A percentile compares a stretch with the other conserved stretches of the same genome.
Evolutionary conservation across 1,140 invertebrate species (phyloP).

Genomic region (Rhagoletis pomonella): DNA sequence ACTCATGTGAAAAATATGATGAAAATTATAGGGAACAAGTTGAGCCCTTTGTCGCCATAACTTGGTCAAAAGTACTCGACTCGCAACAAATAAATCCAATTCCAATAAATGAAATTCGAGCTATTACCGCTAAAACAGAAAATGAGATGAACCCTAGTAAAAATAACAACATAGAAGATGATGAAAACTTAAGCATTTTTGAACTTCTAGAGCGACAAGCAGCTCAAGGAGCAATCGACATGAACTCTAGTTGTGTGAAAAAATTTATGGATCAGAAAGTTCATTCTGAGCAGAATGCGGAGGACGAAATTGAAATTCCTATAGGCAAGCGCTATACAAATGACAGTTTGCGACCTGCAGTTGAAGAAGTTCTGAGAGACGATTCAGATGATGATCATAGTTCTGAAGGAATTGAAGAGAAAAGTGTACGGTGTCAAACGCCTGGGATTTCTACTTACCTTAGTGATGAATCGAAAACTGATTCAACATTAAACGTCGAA

Average conservation of each 20-base stretch:
- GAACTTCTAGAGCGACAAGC: conserved; percentile 70
- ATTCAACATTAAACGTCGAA: conserved; percentile 3
- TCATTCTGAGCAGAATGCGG: conserved; percentile 2
- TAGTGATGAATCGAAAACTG: not conserved
- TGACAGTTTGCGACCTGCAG: conserved; percentile 63
- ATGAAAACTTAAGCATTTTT: conserved; percentile 69
- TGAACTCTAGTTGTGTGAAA: conserved; percentile 68
- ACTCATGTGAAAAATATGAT: not conserved
- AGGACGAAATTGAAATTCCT: conserved; percentile 67
- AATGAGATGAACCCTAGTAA: conserved; percentile 50
- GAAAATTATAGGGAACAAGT: not conserved
- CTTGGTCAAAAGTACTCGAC: conserved; percentile 70
- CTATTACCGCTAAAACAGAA: not conserved
- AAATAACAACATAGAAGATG: conserved; percentile 55
- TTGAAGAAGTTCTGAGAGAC: conserved; percentile 54
- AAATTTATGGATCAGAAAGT: conserved; percentile 66
- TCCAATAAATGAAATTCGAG: conserved; percentile 61
- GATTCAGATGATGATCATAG: conserved; percentile 55
- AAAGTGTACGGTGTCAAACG: not conserved
- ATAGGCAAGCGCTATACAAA: conserved; percentile 61
- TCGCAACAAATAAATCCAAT: conserved; percentile 65
- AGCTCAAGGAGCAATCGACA: conserved; percentile 66
- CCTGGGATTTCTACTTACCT: conserved; percentile 1
- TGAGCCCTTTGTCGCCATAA: conserved; percentile 54
- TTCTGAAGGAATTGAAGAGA: not conserved